Percentiles rank a stretch among this genome's conserved stretches.
Conservation (phyloP, 2,888 invertebrate species). For the Thelaira solivaga region DNA sequence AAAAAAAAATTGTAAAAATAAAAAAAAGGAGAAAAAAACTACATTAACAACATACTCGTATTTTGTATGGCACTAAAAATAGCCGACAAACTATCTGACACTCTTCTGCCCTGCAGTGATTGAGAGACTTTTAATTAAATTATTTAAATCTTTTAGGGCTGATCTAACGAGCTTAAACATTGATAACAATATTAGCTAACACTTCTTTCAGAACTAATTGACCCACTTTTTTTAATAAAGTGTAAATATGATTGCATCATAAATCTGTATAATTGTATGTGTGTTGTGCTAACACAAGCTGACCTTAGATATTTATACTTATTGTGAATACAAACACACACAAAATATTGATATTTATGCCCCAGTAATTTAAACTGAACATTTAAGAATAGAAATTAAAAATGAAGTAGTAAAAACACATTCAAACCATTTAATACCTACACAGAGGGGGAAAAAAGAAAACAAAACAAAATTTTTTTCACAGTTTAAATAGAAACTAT, state of each 20-base stretch:
- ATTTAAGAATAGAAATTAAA: background rate
- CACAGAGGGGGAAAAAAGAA: background rate
- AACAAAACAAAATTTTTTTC: background rate
- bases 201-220: background rate
- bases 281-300: background rate
- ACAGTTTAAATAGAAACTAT: background rate
- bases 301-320: slow-evolving; percentile 1
- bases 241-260: background rate
- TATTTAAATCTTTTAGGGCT: too few relatives aligned
- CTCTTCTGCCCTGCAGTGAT: too few relatives aligned
- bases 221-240: background rate
- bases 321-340: background rate
- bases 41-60: too few relatives aligned
- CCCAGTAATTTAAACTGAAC: slow-evolving; percentile 3
- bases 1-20: too few relatives aligned
- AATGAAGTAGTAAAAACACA: background rate
- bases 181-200: too few relatives aligned
- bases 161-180: too few relatives aligned
- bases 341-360: background rate
- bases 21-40: too few relatives aligned
- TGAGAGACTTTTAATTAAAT: too few relatives aligned
- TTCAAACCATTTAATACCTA: too few relatives aligned
- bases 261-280: background rate
- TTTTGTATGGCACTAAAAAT: too few relatives aligned
- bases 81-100: too few relatives aligned